Percentiles rank a stretch among this genome's conserved stretches.
Conservation (phyloP, 1,140 invertebrate genomes). For the Dryas iulia region DNA sequence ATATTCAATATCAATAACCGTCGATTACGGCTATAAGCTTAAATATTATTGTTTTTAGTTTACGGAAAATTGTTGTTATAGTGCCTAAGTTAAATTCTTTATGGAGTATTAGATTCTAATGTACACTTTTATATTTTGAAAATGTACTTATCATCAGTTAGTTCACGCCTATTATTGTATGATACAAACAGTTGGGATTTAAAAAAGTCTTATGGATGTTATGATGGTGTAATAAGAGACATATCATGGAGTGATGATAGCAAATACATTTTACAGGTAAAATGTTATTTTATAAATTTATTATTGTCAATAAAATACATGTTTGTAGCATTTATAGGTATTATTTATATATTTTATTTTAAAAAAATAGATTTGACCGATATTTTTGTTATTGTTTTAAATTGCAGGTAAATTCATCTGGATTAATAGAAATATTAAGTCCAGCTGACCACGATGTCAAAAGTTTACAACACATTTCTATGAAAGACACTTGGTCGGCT, state of each 20-base stretch:
- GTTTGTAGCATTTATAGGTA: not conserved
- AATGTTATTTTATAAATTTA: not conserved
- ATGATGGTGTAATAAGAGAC: slow-evolving; percentile 65
- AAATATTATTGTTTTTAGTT: not conserved
- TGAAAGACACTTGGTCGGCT: slow-evolving; percentile 71
- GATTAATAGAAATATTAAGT: slow-evolving; percentile 68
- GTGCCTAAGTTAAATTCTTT: not conserved
- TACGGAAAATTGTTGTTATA: not conserved
- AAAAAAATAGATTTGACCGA: not conserved
- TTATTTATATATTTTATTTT: not conserved
- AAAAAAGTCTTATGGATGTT: slow-evolving; percentile 66
- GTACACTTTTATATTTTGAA: slow-evolving; percentile 25
- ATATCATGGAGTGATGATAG: slow-evolving; percentile 76
- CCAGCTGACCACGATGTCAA: slow-evolving; percentile 67
- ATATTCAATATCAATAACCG: not conserved
- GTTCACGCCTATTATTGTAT: slow-evolving; percentile 67
- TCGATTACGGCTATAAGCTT: not conserved
- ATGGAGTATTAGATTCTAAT: not conserved
- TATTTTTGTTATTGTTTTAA: slow-evolving; percentile 29
- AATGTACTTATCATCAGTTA: slow-evolving; percentile 76
- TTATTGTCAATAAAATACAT: too few species aligned
- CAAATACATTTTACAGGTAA: slow-evolving; percentile 76
- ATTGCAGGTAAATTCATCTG: slow-evolving; percentile 69
- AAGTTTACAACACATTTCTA: slow-evolving; percentile 69
- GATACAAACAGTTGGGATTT: slow-evolving; percentile 72